A percentile compares a stretch with the other conserved stretches of the same genome.
Conservation (phyloP, 1,140 invertebrate genomes). For the Zaprionus capensis region DNA sequence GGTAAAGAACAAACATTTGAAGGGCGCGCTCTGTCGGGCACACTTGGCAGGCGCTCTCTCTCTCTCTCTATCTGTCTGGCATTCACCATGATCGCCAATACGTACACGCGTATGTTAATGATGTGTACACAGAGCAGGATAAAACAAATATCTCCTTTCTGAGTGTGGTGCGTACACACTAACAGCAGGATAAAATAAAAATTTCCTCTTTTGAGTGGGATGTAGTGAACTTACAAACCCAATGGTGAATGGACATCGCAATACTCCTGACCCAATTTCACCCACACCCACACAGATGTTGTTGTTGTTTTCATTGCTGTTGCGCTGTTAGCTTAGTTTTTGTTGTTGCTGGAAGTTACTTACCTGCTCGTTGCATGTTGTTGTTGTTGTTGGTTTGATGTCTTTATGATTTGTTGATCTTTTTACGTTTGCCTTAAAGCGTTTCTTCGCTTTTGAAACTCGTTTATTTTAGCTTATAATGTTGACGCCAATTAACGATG, state of each 20-base stretch:
- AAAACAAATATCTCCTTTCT: background rate
- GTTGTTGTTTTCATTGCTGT: constrained; percentile 11
- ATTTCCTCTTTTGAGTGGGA: background rate
- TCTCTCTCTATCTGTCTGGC: constrained; percentile 6
- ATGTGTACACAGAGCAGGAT: background rate
- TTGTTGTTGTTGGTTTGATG: constrained; percentile 13
- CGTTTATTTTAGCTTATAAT: constrained; percentile 14
- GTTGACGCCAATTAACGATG: constrained; percentile 19
- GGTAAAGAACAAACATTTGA: constrained; percentile 65
- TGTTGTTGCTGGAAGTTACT: background rate
- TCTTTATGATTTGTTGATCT: background rate
- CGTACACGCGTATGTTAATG: background rate
- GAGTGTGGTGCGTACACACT: constrained; percentile 1
- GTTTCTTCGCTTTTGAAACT: background rate
- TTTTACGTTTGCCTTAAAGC: background rate
- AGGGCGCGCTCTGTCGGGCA: constrained; percentile 49
- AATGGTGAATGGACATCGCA: constrained; percentile 1
- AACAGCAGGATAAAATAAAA: background rate
- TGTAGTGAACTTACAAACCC: background rate
- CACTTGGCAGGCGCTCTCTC: constrained; percentile 65
- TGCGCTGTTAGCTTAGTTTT: background rate
- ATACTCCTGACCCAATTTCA: constrained; percentile 7
- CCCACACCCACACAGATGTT: background rate
- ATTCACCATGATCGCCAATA: background rate
- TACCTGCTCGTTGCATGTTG: constrained; percentile 20